Conservation (phyloP, 2,888 invertebrate species). For the Aphodius granarius region DNA sequence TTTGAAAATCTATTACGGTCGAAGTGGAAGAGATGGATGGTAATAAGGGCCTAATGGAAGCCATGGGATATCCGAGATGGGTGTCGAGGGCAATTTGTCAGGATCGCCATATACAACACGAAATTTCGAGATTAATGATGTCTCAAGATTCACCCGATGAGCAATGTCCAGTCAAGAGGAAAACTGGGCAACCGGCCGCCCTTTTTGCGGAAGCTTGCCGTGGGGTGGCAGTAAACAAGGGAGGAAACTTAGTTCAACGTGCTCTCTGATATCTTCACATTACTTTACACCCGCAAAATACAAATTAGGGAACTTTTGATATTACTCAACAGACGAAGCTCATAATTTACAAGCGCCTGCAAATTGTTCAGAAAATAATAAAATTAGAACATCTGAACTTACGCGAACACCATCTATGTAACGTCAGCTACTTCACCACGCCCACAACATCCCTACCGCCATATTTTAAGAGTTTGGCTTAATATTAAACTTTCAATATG, state of each 20-base stretch:
- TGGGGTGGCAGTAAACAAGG: constrained; percentile 27
- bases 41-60: neutral
- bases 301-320: constrained; percentile 36
- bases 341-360: neutral
- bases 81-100: constrained; percentile 33
- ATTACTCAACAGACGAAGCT: constrained; percentile 28
- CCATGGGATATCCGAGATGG: neutral
- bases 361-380: constrained; percentile 17
- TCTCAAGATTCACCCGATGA: constrained; percentile 30
- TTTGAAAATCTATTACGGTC: neutral
- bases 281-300: constrained; percentile 31
- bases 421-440: neutral
- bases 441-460: neutral
- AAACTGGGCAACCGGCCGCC: constrained; percentile 30
- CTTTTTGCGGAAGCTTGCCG: constrained; percentile 25
- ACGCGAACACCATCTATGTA: constrained; percentile 20
- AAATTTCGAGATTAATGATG: constrained; percentile 37
- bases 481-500: constrained; percentile 38
- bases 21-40: neutral
- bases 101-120: constrained; percentile 31
- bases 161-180: constrained; percentile 32
- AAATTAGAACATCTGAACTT: constrained; percentile 20
- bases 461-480: constrained; percentile 34
- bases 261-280: constrained; percentile 30
- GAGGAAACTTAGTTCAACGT: constrained; percentile 30